These are phyloP conservation scores for Eudemis profundana DNA, from an alignment of 2,888 invertebrate species.

Conservation along the genomic window DNA sequence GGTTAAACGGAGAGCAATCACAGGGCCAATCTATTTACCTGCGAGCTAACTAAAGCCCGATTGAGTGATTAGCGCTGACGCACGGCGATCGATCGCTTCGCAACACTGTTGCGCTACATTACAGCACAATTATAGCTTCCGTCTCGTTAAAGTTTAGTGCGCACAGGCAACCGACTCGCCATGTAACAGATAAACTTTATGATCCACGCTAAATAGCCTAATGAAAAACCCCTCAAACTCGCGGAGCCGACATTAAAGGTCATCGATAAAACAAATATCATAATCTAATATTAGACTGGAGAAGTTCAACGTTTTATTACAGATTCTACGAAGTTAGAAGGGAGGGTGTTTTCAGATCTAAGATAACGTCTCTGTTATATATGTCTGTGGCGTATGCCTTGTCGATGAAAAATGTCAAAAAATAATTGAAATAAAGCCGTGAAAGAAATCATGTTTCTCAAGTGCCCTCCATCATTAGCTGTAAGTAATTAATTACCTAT, in stretches of 20 bases:
- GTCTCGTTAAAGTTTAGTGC: constrained; percentile 53
- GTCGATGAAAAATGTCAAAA: too few relatives aligned
- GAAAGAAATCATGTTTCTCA: too few relatives aligned
- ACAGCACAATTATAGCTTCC: constrained; percentile 43
- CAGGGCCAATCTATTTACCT: constrained; percentile 33
- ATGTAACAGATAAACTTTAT: constrained; percentile 64
- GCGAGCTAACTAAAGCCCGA: constrained; percentile 34
- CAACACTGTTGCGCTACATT: constrained; percentile 33
- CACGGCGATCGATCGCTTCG: constrained; percentile 37
- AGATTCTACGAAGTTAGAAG: constrained; percentile 32
- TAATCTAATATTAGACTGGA: constrained; percentile 48
- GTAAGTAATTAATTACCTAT: too few relatives aligned
- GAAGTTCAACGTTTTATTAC: constrained; percentile 40
- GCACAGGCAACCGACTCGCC: constrained; percentile 48
- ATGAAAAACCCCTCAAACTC: constrained; percentile 59
- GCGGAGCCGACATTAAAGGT: constrained; percentile 50
- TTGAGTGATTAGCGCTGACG: constrained; percentile 42
- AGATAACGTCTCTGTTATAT: constrained; percentile 25
- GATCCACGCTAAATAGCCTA: constrained; percentile 60
- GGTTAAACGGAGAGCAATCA: constrained; percentile 16
- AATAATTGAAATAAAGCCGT: too few relatives aligned
- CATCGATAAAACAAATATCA: constrained; percentile 53
- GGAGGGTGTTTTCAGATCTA: constrained; percentile 11
- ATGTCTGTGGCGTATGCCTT: too few relatives aligned
- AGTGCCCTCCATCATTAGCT: too few relatives aligned